phyloP scores from a whole-genome alignment of 2,113 vertebrate species.

The Hystrix brachyura region DNA sequence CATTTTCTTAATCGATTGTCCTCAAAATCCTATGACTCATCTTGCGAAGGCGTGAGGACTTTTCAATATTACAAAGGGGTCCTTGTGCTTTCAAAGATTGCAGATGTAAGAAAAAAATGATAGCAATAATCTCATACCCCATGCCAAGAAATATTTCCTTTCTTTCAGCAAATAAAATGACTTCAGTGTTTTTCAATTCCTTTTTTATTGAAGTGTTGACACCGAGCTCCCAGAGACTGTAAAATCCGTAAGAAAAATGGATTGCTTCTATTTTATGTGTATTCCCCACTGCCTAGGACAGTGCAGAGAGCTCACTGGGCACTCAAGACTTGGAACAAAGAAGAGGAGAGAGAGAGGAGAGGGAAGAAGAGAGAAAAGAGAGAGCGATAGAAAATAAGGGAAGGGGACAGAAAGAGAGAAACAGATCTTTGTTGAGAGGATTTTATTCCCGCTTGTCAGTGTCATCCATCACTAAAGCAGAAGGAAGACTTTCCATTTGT shows the following conservation, averaged over 20 bases:
- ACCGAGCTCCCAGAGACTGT: not conserved
- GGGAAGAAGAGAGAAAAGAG: not conserved
- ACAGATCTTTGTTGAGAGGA: not conserved
- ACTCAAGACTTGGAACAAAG: not conserved
- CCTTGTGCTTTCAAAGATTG: constrained; percentile 45
- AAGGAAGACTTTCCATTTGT: not conserved
- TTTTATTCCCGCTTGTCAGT: not conserved
- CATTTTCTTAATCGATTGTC: not conserved
- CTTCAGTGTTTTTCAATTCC: not conserved
- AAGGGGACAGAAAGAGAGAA: not conserved
- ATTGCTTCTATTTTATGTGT: not conserved
- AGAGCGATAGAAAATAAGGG: not conserved
- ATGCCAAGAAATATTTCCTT: constrained; percentile 34
- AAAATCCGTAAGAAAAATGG: constrained; percentile 28
- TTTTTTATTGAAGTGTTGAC: constrained; percentile 43
- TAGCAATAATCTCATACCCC: not conserved
- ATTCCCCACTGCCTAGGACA: not conserved
- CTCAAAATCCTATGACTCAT: constrained; percentile 35
- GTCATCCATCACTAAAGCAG: fast-evolving
- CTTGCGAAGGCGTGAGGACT: not conserved
- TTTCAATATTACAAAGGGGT: constrained; percentile 61
- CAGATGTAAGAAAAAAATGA: not conserved
- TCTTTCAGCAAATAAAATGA: constrained; percentile 57
- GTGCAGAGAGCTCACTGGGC: too few relatives aligned
- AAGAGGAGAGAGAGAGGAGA: not conserved